phyloP scores from a whole-genome alignment of 2,797 vertebrate genomes.

The Chelidonichthys spinosus region DNA sequence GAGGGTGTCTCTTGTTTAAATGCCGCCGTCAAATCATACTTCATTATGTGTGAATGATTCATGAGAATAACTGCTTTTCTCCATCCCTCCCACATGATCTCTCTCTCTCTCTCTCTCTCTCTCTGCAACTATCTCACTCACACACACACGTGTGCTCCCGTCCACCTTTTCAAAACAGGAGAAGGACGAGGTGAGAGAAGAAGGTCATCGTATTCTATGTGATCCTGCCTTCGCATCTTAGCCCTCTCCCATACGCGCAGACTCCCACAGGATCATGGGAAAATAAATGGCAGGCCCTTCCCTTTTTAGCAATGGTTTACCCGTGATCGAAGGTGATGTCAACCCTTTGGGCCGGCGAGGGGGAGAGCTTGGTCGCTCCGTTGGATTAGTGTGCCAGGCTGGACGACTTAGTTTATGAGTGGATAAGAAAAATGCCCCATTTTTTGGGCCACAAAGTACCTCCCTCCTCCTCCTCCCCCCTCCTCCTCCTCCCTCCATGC shows the following conservation, averaged over 20 bases:
- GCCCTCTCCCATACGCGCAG: constrained; percentile 42
- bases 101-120: constrained; percentile 48
- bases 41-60: constrained; percentile 60
- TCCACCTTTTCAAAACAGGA: constrained; percentile 54
- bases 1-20: constrained; percentile 47
- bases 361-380: constrained; percentile 53
- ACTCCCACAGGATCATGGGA: constrained; percentile 71
- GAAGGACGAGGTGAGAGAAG: constrained; percentile 56
- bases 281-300: constrained; percentile 74
- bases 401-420: constrained; percentile 74
- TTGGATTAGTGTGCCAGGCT: constrained; percentile 77
- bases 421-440: constrained; percentile 65
- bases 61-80: constrained; percentile 57
- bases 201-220: constrained; percentile 71
- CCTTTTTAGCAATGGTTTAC: constrained; percentile 73
- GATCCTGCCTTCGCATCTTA: constrained; percentile 64
- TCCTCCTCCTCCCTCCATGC: constrained; percentile 49
- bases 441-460: constrained; percentile 78
- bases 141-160: constrained; percentile 19
- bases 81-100: constrained; percentile 67
- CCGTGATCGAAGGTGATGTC: constrained; percentile 81
- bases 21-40: constrained; percentile 63
- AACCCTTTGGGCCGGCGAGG: constrained; percentile 56
- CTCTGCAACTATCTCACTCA: constrained; percentile 50
- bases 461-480: constrained; percentile 50